Conservation (phyloP, 2,888 invertebrate species). For the Apamea anceps region DNA sequence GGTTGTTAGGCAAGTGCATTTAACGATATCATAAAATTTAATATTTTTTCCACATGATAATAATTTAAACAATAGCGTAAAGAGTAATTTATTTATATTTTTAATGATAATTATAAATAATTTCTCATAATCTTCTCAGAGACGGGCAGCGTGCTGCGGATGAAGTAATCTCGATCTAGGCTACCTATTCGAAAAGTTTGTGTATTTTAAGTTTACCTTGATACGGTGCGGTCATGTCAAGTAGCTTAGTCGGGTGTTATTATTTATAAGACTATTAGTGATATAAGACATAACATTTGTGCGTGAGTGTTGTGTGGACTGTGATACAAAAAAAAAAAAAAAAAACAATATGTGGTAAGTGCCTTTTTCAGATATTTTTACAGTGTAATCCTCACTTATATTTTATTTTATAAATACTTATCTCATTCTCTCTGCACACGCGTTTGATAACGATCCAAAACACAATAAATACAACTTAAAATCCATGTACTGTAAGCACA, state of each 20-base stretch:
- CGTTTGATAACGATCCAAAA: constrained; percentile 4
- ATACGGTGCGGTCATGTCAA: constrained; percentile 69
- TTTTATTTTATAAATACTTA: constrained; percentile 3
- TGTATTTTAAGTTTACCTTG: constrained; percentile 70
- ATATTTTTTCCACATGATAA: neutral
- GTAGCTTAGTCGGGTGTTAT: constrained; percentile 54
- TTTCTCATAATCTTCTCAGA: constrained; percentile 25
- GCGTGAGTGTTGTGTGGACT: constrained; percentile 41
- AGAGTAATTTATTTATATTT: neutral
- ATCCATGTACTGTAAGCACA: constrained; percentile 4
- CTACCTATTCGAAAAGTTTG: constrained; percentile 57
- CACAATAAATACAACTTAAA: constrained; percentile 15
- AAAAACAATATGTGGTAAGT: constrained; percentile 71
- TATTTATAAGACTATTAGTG: constrained; percentile 42
- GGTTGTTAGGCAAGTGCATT: neutral
- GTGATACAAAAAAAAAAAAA: constrained; percentile 31
- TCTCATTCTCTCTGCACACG: neutral
- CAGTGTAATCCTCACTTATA: neutral
- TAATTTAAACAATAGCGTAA: neutral
- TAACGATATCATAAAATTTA: neutral
- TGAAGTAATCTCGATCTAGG: constrained; percentile 60
- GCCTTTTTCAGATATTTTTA: constrained; percentile 8
- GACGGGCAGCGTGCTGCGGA: constrained; percentile 31
- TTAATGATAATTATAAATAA: constrained; percentile 18
- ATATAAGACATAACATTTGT: constrained; percentile 47